Conservation (phyloP, 1,140 invertebrate genomes). For the Ostrea denselamellosa region DNA sequence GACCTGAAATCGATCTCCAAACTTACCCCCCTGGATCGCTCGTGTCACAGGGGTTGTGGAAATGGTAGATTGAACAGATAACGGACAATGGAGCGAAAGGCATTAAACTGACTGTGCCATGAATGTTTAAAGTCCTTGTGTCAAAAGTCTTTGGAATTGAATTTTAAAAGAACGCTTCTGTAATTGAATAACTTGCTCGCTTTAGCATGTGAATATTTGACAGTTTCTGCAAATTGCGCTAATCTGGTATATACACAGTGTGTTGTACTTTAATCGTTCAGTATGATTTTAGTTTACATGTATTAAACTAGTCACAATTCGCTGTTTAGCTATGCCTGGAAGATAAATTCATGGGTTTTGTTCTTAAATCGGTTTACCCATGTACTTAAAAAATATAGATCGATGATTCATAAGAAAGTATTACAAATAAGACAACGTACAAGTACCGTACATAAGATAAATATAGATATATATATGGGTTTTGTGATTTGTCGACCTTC, state of each 20-base stretch:
- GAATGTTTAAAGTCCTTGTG: constrained; percentile 17
- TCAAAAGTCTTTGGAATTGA: constrained; percentile 7
- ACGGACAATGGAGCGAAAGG: not conserved
- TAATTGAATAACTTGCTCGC: constrained; percentile 20
- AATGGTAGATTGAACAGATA: not conserved
- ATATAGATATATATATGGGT: no score
- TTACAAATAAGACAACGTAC: no score
- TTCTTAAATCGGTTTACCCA: not conserved
- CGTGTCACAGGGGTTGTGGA: not conserved
- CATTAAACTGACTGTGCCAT: not conserved
- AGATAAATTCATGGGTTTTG: not conserved
- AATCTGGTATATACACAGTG: no score
- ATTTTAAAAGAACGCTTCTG: not conserved
- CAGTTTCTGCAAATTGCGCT: not conserved
- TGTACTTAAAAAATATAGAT: no score
- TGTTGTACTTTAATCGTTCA: not conserved
- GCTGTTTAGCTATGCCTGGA: not conserved
- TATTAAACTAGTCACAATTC: not conserved
- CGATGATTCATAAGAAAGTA: no score
- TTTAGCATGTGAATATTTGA: not conserved
- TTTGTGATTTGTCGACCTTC: no score
- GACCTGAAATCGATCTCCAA: not conserved
- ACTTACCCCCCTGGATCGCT: not conserved
- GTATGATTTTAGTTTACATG: not conserved
- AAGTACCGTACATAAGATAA: no score